Evolutionary conservation across 2,797 vertebrate genomes (phyloP), one percentile per base, ranked within the genome.

Genomic region (Centroberyx gerrardi): DNA sequence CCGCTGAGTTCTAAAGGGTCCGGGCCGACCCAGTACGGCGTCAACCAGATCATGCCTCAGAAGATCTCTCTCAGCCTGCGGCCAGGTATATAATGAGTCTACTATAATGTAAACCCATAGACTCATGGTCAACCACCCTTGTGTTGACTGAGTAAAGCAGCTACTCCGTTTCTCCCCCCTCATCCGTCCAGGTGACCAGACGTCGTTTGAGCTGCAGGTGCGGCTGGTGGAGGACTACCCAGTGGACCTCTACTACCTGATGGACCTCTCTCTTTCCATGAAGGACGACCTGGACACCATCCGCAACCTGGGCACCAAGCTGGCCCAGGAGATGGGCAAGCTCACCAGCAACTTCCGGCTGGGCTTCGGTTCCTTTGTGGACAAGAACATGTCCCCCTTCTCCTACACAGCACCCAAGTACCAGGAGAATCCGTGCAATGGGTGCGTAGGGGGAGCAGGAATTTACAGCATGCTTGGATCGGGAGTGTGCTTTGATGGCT

Each of bases 191-290:
- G 98, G 97, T 81, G 96, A 96, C 64, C 94, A 86, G 89, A 95
- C 95, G 0, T 94, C 92, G 13, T 98, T 99, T 84, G 94, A 83
- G 29, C 93, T 99, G 46, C 96, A 98, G 81, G 97, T 99, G 51
- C 96, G 97, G n/a, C 98, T 98, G 80, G 97, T 99, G 86, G 97
- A 99, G 84, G 98, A 99, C 81, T 99, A 99, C 68, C 98, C 98
- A 0, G 97, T 99, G 90, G 98, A 99, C 74, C 92, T 99, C 7
- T 99, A 99, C 91, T 99, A 99, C 93, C 92, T 99, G 89, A 99
- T 99, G 98, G 98, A 99, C 82, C 96, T 99, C 29, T 99, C 98
- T 3, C 94, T 99, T 18, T 99, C 98, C 90, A 99, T 99, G 98
- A 99, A 99, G 0, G 97, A 99, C 0, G 98, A 99, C 83, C 90